Base-by-base conservation (phyloP, 2,797 vertebrate species). In the Hozukius guyotensis region DNA sequence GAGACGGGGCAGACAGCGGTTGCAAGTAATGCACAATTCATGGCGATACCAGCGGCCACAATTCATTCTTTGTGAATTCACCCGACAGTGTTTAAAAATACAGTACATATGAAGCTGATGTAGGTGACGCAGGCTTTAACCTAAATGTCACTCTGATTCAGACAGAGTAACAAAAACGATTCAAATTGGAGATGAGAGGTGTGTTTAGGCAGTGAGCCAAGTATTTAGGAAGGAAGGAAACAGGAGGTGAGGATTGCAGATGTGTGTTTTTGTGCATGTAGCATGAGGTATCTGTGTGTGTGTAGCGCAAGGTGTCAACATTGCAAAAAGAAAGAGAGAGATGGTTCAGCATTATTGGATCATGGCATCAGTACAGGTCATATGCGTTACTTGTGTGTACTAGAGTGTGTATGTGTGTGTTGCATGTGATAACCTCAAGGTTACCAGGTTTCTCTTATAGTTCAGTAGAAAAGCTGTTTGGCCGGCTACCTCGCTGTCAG, bases 141-240 rank as follows among this genome's bases (percentile, higher is more conserved):
- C 49, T 53, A 32, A 64, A 71, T 18, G 29, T 60, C n/a, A 34
- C 52, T 80, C 18, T 49, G 62, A 81, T 53, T 80, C 61, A 74
- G 16, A 80, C n/a, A 34, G 6, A 55, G 42, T 2, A 32, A 80
- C 27, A 73, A 59, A 80, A 62, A 76, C 12, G 20, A 69, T 75
- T 66, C 22, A 77, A 87, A 83, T 69, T 84, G 63, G 72, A 86
- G 60, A 71, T 29, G 72, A 83, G 82, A 75, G 36, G 63, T 81
- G 77, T 83, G 72, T 80, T 82, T 27, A 77, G 80, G 60, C 72
- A 56, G 55, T 2, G 36, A 78, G 82, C 78, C 52, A 85, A 72
- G 77, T 27, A 76, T 68, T 86, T 72, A 85, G 56, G 36, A 38
- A 60, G 42, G 24, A 61, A 75, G 65, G 75, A 82, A 72, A 25